phyloP scores from a whole-genome alignment of 2,888 invertebrate genomes.

The Drosophila nigritarsus region DNA sequence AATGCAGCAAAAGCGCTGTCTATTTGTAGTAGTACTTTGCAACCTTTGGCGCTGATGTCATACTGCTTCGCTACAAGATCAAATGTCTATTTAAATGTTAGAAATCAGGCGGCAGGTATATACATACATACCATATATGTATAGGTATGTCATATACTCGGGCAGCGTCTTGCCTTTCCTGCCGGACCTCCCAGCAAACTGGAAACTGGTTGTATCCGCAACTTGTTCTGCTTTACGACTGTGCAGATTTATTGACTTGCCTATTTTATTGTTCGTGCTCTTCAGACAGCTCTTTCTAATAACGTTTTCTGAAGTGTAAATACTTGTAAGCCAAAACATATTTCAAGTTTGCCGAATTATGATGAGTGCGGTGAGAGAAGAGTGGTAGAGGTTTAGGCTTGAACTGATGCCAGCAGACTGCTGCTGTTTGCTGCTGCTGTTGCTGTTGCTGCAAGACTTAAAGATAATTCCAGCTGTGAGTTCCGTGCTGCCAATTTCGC shows the following conservation, averaged over 20 bases:
- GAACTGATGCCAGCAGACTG: slow-evolving; percentile 1
- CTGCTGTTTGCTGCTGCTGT: not conserved
- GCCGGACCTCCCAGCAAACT: slow-evolving; percentile 3
- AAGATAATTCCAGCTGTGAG: slow-evolving; percentile 3
- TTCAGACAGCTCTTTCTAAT: not conserved
- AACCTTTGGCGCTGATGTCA: slow-evolving; percentile 36
- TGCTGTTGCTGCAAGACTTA: not conserved
- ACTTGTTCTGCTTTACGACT: slow-evolving; percentile 62
- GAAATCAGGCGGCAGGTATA: slow-evolving; percentile 50
- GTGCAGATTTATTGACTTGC: slow-evolving; percentile 61
- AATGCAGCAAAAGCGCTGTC: not conserved
- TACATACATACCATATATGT: slow-evolving; percentile 11
- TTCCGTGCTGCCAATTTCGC: not conserved
- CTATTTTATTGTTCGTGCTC: slow-evolving; percentile 1
- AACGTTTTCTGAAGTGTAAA: not conserved
- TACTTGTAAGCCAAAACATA: not conserved
- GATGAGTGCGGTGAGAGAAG: not conserved
- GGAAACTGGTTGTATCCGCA: slow-evolving; percentile 42
- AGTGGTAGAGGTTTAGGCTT: not conserved
- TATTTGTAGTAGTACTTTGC: slow-evolving; percentile 3
- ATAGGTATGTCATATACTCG: not conserved
- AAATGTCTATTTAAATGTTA: slow-evolving; percentile 44
- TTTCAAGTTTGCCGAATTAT: slow-evolving; percentile 11
- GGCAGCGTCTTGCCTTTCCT: not conserved
- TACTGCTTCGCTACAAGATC: slow-evolving; percentile 19